Conservation (phyloP, 2,888 invertebrate genomes). For the Chrysolina americana region DNA sequence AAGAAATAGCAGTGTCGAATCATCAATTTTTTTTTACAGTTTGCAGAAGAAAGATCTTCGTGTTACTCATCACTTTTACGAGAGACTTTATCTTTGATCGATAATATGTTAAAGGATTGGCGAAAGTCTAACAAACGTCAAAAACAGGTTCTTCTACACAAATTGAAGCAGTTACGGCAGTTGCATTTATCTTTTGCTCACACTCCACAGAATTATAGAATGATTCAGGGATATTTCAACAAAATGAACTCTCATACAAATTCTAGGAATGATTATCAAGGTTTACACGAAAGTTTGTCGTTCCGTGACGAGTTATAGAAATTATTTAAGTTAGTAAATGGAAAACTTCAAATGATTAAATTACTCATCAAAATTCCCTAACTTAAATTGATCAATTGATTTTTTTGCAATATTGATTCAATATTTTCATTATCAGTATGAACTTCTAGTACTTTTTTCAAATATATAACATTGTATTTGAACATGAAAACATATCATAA, state of each 20-base stretch:
- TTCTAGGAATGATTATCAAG: neutral
- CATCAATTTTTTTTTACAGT: conserved; percentile 45
- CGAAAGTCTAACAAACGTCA: conserved; percentile 63
- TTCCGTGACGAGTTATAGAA: conserved; percentile 8
- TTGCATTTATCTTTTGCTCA: conserved; percentile 65
- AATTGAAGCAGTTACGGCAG: conserved; percentile 63
- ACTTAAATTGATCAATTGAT: neutral
- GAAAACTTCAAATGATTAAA: neutral
- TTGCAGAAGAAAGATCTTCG: conserved; percentile 61
- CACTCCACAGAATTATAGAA: conserved; percentile 51
- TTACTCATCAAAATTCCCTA: neutral
- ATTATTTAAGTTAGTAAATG: neutral
- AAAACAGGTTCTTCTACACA: conserved; percentile 59
- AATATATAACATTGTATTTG: too few relatives aligned
- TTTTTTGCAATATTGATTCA: neutral
- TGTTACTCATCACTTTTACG: conserved; percentile 72
- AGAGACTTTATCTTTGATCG: conserved; percentile 71
- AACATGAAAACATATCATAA: too few relatives aligned
- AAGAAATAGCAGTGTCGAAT: too few relatives aligned
- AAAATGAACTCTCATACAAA: conserved; percentile 46
- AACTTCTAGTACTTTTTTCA: too few relatives aligned
- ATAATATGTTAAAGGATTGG: conserved; percentile 73
- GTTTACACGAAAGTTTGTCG: neutral
- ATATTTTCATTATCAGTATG: neutral
- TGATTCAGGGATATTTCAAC: conserved; percentile 52